Evolutionary conservation across 2,797 vertebrate species (phyloP).

Genomic region (Miopithecus talapoin): DNA sequence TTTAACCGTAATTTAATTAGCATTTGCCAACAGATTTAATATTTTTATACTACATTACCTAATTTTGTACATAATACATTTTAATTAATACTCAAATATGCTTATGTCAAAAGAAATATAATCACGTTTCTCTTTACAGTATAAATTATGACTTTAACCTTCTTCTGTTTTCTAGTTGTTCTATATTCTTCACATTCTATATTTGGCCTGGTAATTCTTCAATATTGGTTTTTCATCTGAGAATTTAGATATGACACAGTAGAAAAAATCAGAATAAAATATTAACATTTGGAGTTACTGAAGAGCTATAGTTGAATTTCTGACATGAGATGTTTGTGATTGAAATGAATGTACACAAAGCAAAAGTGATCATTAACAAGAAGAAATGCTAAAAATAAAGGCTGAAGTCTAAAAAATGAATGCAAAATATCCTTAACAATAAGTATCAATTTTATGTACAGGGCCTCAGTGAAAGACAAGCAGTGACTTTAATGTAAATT

Average conservation of each 20-base stretch:
- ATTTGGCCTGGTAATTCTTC: neutral
- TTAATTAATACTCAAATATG: neutral
- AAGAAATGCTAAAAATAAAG: conserved; percentile 46
- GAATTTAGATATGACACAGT: conserved; percentile 31
- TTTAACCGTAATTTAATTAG: neutral
- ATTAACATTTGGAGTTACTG: conserved; percentile 49
- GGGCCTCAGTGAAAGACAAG: conserved; percentile 11
- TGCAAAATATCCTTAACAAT: neutral
- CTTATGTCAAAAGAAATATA: conserved; percentile 41
- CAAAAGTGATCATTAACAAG: conserved; percentile 30
- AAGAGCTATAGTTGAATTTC: conserved; percentile 50
- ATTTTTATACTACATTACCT: neutral
- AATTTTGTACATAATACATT: conserved; percentile 5
- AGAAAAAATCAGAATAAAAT: conserved; percentile 31
- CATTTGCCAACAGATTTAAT: conserved; percentile 10
- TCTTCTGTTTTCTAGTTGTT: conserved; percentile 33
- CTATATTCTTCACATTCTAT: conserved; percentile 8
- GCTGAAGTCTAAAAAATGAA: conserved; percentile 29
- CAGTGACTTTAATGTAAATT: conserved; percentile 16
- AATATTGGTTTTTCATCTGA: conserved; percentile 37
- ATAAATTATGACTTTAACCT: neutral
- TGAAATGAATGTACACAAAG: conserved; percentile 70
- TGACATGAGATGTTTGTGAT: conserved; percentile 64
- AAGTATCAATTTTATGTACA: neutral
- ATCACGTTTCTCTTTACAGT: conserved; percentile 1